Conservation (phyloP, 2,797 vertebrate genomes). For the Avahi laniger region DNA sequence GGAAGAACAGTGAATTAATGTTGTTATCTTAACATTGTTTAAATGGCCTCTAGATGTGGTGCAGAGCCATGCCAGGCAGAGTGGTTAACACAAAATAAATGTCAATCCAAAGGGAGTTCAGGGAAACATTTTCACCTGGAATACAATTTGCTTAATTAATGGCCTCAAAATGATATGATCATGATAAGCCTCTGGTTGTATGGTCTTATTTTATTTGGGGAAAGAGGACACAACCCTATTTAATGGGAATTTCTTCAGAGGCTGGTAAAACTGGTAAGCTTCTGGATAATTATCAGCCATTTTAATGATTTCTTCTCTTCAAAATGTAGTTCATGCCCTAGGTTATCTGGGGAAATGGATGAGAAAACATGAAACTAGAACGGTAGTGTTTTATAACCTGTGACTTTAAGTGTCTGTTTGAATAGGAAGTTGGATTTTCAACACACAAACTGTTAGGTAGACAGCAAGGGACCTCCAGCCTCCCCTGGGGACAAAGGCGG, state of each 20-base stretch:
- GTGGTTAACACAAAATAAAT: slow-evolving; percentile 72
- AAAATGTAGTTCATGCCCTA: slow-evolving; percentile 26
- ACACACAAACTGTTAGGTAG: not conserved
- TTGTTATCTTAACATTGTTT: slow-evolving; percentile 76
- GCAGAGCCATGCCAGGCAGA: slow-evolving; percentile 35
- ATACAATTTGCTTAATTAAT: slow-evolving; percentile 78
- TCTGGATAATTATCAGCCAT: slow-evolving; percentile 62
- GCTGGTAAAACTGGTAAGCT: slow-evolving; percentile 62
- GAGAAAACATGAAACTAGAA: slow-evolving; percentile 33
- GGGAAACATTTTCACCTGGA: slow-evolving; percentile 64
- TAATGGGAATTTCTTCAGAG: slow-evolving; percentile 71
- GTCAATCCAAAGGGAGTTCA: slow-evolving; percentile 69
- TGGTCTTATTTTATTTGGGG: slow-evolving; percentile 69
- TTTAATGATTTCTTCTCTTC: slow-evolving; percentile 61
- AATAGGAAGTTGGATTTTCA: not conserved
- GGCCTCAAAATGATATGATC: slow-evolving; percentile 61
- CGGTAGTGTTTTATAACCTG: not conserved
- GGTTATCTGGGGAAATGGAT: slow-evolving; percentile 38
- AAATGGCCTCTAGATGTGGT: slow-evolving; percentile 74
- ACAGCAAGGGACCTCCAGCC: too few species aligned
- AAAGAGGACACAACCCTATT: slow-evolving; percentile 21
- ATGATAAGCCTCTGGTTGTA: slow-evolving; percentile 59
- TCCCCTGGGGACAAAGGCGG: too few species aligned
- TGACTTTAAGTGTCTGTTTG: slow-evolving; percentile 3
- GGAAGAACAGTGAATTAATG: slow-evolving; percentile 72